Conservation (phyloP, 2,797 vertebrate species). For the Miichthys miiuy region DNA sequence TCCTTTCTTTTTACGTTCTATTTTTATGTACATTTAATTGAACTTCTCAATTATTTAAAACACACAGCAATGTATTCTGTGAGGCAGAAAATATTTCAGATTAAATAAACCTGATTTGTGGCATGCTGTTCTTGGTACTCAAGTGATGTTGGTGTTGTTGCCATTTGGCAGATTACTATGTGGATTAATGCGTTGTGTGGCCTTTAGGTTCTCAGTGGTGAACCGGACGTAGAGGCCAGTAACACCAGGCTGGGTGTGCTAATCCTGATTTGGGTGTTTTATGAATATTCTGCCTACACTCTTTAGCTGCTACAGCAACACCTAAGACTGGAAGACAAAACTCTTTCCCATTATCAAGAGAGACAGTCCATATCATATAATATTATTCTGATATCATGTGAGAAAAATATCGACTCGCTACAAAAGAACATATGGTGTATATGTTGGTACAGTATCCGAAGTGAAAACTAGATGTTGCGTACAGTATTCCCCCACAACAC, state of each 20-base stretch:
- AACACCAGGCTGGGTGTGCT: not conserved
- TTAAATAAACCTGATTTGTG: not conserved
- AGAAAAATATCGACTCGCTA: not conserved
- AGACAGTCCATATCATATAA: not conserved
- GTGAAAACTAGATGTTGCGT: too few species aligned
- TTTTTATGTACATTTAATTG: not conserved
- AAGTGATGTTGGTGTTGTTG: slow-evolving; percentile 2
- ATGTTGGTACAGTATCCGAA: too few species aligned
- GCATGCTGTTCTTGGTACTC: not conserved
- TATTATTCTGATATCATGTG: not conserved
- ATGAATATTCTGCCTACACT: not conserved
- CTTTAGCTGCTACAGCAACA: not conserved
- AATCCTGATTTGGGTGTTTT: slow-evolving; percentile 13
- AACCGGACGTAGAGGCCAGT: slow-evolving; percentile 2
- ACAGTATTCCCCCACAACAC: too few species aligned
- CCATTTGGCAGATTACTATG: not conserved
- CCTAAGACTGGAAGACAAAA: not conserved
- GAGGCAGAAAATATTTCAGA: not conserved
- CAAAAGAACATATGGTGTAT: too few species aligned
- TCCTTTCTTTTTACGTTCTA: too few species aligned
- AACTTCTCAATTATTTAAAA: not conserved
- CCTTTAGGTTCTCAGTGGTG: not conserved
- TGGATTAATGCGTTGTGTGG: slow-evolving; percentile 7
- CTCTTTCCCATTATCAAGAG: not conserved
- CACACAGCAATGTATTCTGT: not conserved